These are phyloP conservation scores for Tricholaema leucomelas DNA, from an alignment of 2,113 vertebrate species.

Conservation along the genomic window DNA sequence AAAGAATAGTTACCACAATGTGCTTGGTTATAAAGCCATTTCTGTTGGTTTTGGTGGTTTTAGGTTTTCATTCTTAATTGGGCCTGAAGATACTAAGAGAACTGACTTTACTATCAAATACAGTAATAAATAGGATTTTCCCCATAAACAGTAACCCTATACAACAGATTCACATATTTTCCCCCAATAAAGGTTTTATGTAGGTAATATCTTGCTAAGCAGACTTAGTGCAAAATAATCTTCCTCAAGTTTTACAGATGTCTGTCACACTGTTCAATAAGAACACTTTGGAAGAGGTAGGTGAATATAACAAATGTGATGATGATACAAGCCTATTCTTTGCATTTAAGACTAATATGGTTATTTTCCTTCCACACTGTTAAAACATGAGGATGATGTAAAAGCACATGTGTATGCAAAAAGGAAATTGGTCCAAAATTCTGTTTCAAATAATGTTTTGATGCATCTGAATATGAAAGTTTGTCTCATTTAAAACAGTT, in stretches of 20 bases:
- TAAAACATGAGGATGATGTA: neutral
- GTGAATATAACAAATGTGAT: neutral
- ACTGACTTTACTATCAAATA: neutral
- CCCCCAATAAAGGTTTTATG: neutral
- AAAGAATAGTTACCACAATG: neutral
- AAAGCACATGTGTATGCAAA: neutral
- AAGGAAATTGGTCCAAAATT: neutral
- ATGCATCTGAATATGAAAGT: conserved; percentile 24
- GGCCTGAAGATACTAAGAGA: neutral
- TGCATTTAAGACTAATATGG: neutral
- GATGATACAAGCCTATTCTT: neutral
- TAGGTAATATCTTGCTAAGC: neutral
- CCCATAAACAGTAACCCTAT: neutral
- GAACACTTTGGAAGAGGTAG: neutral
- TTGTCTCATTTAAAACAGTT: neutral
- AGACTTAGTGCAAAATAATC: neutral
- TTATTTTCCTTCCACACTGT: conserved; percentile 21
- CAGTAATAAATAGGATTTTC: neutral
- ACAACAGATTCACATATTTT: neutral
- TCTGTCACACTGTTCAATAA: neutral
- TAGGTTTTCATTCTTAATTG: neutral
- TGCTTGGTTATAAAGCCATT: neutral
- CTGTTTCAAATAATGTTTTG: conserved; percentile 20
- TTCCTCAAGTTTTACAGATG: neutral
- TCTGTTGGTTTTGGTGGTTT: neutral